phyloP scores from a whole-genome alignment of 2,888 invertebrate genomes.

The Patella depressa region DNA sequence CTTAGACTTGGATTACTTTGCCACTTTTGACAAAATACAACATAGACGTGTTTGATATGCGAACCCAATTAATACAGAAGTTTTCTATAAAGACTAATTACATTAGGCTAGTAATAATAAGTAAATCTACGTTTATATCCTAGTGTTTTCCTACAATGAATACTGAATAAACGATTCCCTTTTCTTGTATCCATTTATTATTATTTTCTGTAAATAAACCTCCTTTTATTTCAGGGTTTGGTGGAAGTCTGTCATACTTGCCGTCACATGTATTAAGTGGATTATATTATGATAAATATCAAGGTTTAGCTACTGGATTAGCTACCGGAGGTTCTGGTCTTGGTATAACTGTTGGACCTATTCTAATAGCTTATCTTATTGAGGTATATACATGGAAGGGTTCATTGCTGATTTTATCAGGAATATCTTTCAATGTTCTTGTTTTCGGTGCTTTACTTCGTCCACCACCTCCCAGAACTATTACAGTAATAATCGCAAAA shows the following conservation, averaged over 20 bases:
- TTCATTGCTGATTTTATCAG: slow-evolving; percentile 53
- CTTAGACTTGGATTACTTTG: too few relatives aligned
- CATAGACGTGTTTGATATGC: too few relatives aligned
- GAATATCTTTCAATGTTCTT: slow-evolving; percentile 49
- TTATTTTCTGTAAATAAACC: too few relatives aligned
- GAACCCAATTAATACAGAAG: too few relatives aligned
- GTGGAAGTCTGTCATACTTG: slow-evolving; percentile 53
- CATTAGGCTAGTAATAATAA: too few relatives aligned
- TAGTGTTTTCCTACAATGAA: too few relatives aligned
- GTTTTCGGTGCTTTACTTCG: slow-evolving; percentile 48
- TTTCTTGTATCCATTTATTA: too few relatives aligned
- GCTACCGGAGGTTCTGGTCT: slow-evolving; percentile 55
- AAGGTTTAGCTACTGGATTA: slow-evolving; percentile 56
- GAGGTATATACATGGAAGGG: slow-evolving; percentile 56
- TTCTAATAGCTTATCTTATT: slow-evolving; percentile 48
- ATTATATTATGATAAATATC: slow-evolving; percentile 52
- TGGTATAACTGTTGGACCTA: slow-evolving; percentile 50
- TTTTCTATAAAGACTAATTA: too few relatives aligned
- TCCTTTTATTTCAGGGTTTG: slow-evolving; percentile 45
- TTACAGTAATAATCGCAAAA: not conserved
- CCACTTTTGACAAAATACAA: too few relatives aligned
- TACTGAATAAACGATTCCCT: too few relatives aligned
- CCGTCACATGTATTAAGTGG: slow-evolving; percentile 59
- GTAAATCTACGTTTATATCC: too few relatives aligned
- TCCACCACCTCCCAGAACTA: slow-evolving; percentile 39